Evolutionary conservation across 1,140 invertebrate genomes (phyloP).

Genomic region (Lasioglossum albipes): DNA sequence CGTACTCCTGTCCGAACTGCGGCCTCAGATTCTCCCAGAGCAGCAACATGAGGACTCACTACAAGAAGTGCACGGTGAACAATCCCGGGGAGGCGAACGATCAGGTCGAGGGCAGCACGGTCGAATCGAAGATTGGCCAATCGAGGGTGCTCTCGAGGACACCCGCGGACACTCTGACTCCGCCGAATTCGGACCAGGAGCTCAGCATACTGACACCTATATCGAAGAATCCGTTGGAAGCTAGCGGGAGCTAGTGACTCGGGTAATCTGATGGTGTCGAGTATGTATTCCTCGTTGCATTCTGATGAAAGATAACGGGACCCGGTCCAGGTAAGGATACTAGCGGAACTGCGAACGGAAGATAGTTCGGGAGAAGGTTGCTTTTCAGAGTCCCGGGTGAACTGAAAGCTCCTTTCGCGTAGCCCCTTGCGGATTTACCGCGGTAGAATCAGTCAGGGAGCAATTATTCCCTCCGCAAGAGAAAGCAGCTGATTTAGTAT

Average conservation of each 20-base stretch:
- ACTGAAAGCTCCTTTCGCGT: too few species aligned
- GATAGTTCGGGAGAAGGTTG: too few species aligned
- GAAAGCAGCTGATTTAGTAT: too few species aligned
- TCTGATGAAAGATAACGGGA: too few species aligned
- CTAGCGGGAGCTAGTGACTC: conserved; percentile 14
- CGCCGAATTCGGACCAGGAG: conserved; percentile 72
- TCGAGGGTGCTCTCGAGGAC: conserved; percentile 1
- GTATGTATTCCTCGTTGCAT: background rate
- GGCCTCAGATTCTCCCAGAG: conserved; percentile 88
- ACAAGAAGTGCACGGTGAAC: conserved; percentile 83
- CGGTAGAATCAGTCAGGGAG: too few species aligned
- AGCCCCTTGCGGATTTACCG: too few species aligned
- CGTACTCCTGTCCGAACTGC: conserved; percentile 88
- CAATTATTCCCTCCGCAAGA: too few species aligned
- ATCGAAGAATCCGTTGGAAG: conserved; percentile 38
- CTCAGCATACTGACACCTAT: conserved; percentile 62
- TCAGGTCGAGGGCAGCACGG: background rate
- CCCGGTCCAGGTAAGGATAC: too few species aligned
- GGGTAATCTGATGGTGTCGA: background rate
- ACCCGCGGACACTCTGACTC: conserved; percentile 57
- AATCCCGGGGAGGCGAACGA: conserved; percentile 38
- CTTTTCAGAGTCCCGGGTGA: too few species aligned
- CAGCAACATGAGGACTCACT: conserved; percentile 89
- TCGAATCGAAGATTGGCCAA: conserved; percentile 23
- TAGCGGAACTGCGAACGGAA: too few species aligned